These are phyloP conservation scores for Abrostola tripartita DNA, from an alignment of 2,888 invertebrate genomes.

Conservation along the genomic window DNA sequence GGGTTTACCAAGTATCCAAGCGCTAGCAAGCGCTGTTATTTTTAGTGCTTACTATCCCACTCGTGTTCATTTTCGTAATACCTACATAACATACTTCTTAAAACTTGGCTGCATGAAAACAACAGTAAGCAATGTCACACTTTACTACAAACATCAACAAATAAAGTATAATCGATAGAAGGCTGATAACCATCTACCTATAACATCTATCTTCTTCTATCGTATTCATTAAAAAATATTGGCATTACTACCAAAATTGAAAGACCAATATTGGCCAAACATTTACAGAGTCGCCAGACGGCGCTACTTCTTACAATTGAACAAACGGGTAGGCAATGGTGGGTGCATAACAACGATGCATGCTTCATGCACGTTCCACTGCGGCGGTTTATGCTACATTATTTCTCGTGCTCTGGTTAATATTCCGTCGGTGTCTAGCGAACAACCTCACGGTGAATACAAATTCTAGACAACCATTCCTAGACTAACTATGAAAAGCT, in stretches of 20 bases:
- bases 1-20: too few species aligned
- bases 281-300: conserved; percentile 9
- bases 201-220: too few species aligned
- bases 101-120: too few species aligned
- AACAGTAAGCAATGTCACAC: too few species aligned
- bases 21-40: too few species aligned
- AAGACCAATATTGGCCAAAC: conserved; percentile 26
- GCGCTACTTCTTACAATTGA: conserved; percentile 36
- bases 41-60: too few species aligned
- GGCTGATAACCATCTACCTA: too few species aligned
- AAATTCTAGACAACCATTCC: conserved; percentile 67
- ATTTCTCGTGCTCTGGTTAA: conserved; percentile 79
- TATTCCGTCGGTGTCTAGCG: conserved; percentile 76
- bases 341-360: conserved; percentile 64
- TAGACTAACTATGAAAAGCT: conserved; percentile 72
- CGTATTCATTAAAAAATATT: background rate
- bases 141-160: too few species aligned
- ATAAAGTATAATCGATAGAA: too few species aligned
- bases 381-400: conserved; percentile 83
- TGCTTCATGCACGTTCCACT: conserved; percentile 77
- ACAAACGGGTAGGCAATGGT: conserved; percentile 39
- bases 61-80: too few species aligned
- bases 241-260: conserved; percentile 1
- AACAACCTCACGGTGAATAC: conserved; percentile 78
- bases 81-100: too few species aligned